phyloP scores from a whole-genome alignment of 2,113 vertebrate species.

The Psilopsiagon aymara region DNA sequence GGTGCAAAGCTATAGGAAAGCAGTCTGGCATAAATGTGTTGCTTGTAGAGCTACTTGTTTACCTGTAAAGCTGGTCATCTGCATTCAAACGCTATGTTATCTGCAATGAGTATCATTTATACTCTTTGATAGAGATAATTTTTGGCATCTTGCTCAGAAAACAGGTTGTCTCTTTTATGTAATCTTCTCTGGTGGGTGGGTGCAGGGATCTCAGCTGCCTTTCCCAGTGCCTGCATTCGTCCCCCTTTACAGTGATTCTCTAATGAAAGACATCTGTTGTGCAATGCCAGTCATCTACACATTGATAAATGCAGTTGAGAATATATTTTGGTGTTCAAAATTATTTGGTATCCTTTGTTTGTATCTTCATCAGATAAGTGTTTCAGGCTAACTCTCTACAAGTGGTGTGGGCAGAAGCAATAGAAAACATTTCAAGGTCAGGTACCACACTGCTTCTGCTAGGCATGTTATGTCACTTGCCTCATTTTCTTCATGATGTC shows the following conservation, averaged over 20 bases:
- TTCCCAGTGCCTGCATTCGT: neutral
- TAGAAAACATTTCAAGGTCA: neutral
- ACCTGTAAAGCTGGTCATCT: neutral
- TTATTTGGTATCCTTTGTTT: neutral
- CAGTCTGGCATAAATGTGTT: neutral
- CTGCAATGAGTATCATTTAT: neutral
- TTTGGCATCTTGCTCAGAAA: conserved; percentile 34
- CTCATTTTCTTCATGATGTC: neutral
- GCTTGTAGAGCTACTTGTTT: neutral
- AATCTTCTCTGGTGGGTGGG: conserved; percentile 39
- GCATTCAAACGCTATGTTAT: neutral
- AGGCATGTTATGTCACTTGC: neutral
- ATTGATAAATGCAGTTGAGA: neutral
- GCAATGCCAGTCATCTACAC: neutral
- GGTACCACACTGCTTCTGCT: neutral
- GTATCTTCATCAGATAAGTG: neutral
- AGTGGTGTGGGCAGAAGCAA: neutral
- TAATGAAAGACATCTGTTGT: conserved; percentile 55
- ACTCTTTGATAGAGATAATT: neutral
- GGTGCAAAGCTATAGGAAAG: neutral
- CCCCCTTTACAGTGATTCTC: conserved; percentile 39
- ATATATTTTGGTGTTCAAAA: neutral
- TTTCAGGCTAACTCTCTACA: neutral
- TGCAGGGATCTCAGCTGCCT: conserved; percentile 51
- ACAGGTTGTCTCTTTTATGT: conserved; percentile 43